Base-by-base conservation (phyloP, 2,113 vertebrate genomes). In the Notarius lentiginosus region DNA sequence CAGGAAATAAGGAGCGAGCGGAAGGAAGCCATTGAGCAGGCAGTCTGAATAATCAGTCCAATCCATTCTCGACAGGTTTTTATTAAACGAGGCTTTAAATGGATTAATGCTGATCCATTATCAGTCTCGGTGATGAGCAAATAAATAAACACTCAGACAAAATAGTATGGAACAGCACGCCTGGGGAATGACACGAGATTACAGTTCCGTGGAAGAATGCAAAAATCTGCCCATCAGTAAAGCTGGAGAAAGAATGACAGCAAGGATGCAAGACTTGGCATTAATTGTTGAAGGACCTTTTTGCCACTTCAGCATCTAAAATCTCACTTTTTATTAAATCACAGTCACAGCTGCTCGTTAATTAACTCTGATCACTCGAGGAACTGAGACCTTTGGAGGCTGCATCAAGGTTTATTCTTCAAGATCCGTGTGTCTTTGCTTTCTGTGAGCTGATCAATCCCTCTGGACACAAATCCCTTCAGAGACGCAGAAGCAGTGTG, bases 21-120 rank as follows among this genome's bases (percentile, higher is more conserved):
- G 70, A 88, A 63, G 89, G 86, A 58, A 77, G 91, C 88, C 86
- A 76, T 82, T 75, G 75, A 83, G 79, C 70, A 77, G 79, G 84
- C 34, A 73, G 89, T 92, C 92, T 89, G 87, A 91, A 92, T 90
- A 92, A 94, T 93, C 89, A 88, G 86, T 9, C 0, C 0, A 79
- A 79, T 79, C 51, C 75, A 8, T 79, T 79, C 75, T 27, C 24
- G 1, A 15, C 18, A 27, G 11, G 34, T 60, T 82, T 58, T 76
- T 88, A 80, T 60, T 87, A 91, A 92, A 89, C 51, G 83, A 90
- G 89, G 91, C 91, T 89, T 93, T 92, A 91, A 84, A 41, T 77
- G 82, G 93, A 94, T 94, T 93, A 93, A 92, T 91, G 88, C 84
- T 87, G 84, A 90, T 87, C 89, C 84, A 91, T 94, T 91, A 93